Base-by-base conservation (phyloP, 2,888 invertebrate species). In the Digitonthophagus gazella region DNA sequence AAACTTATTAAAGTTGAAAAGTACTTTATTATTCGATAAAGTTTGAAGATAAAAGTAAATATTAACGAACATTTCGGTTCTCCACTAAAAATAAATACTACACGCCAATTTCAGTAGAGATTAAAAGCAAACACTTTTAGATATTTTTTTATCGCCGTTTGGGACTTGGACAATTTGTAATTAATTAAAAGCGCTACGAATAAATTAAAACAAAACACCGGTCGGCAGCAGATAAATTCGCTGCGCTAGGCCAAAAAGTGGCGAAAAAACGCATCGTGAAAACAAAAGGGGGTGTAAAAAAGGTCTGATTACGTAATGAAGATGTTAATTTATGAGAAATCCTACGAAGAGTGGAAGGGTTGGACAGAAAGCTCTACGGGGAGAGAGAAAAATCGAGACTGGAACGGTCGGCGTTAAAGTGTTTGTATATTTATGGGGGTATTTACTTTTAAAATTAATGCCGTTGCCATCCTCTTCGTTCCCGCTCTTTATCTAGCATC, bases 401-500 rank as follows among this genome's bases (percentile, higher is more conserved):
- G 19, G 16, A 61, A n/a, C 18, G 18, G n/a, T 61, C 1, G 18
- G 61, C 18, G 18, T 16, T 5, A 20, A 61, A 61, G 61, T 61
- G 61, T 61, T 61, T 61, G 19, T 18, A 19, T 61, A 61, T 61
- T 61, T 61, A 61, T 61, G 61, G 61, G 19, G 61, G 61, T 61
- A 61, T 61, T 61, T 61, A 61, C 61, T 61, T 61, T 61, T 61
- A 61, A 61, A 61, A 61, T 61, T 61, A 61, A 61, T 61, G 61
- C 18, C 15, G 58, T 18, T 58, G 58, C 58, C 58, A 58, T 58
- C n/a, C 18, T 16, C 15, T 18, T 58, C 15, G 8, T 8, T 11
- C 11, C 18, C 15, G 58, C 15, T 58, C 15, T 18, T 16, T 58
- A 15, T 8, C 58, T 15, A 16, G 11, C 28, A 44, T 6, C 28